Evolutionary conservation across 2,797 vertebrate genomes (phyloP), one percentile per base, ranked within the genome.

Genomic region (Fundulus diaphanus): DNA sequence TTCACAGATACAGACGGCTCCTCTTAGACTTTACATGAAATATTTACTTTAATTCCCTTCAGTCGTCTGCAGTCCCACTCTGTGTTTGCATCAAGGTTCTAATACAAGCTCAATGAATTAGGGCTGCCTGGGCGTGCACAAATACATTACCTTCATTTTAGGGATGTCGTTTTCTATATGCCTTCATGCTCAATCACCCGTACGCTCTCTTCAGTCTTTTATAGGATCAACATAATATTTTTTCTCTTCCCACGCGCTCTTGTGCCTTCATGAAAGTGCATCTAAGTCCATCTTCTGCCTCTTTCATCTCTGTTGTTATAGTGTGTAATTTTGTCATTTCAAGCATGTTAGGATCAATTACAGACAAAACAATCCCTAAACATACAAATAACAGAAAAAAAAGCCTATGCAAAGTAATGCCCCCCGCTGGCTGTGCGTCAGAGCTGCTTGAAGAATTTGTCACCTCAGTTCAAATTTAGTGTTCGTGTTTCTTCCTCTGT

Each of bases 41-140:
- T 89, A 93, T 93, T 92, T 91, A 72, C 78, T 87, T 52, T 89
- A 92, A 94, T 92, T 89, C 81, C 63, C 46, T 81, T 81, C 80
- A 78, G 87, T 87, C 82, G 76, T 54, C 44, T 46, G 52, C 27
- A 69, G 48, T 82, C 73, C 67, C 35, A 20, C 56, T 67, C 51
- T 15, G 27, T 83, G 72, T 85, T 86, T 90, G 80, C 77, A 81
- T 91, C 68, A 63, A 88, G 88, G 90, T 89, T 90, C 89, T 88
- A 76, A 61, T 51, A 27, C 82, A 86, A 81, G 78, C 73, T 84
- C 35, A 74, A 79, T 82, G 85, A 77, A 73, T 74, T 59, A 74
- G 82, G 42, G 69, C 88, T 74, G 73, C 82, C 40, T 46, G 24
- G 73, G 74, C 75, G 76, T 77, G 59, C 73, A 85, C 70, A 69